phyloP scores from a whole-genome alignment of 2,113 vertebrate genomes.

The Oriolus oriolus region DNA sequence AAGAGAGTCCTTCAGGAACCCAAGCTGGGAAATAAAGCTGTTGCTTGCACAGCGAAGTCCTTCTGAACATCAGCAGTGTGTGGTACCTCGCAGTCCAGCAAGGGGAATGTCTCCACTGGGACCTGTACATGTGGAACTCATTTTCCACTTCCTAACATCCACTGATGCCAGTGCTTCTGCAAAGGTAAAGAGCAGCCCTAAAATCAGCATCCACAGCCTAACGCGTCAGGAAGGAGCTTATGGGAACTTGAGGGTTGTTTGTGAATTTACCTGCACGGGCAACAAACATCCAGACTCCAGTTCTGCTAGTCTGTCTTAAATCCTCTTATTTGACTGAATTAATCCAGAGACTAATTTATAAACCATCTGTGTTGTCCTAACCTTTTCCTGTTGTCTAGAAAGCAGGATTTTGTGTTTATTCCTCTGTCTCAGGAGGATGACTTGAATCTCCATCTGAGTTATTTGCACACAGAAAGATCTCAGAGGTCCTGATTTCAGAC shows the following conservation, averaged over 20 bases:
- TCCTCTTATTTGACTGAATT: not conserved
- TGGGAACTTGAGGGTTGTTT: accelerated
- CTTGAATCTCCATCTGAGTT: not conserved
- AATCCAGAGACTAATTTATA: not conserved
- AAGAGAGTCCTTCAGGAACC: not conserved
- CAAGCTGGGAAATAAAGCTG: not conserved
- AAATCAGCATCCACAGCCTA: not conserved
- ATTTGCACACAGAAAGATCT: not conserved
- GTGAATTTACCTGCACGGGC: not conserved
- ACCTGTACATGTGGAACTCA: not conserved
- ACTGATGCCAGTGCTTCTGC: not conserved
- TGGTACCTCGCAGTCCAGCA: not conserved
- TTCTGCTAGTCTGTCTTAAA: not conserved
- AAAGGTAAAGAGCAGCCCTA: not conserved
- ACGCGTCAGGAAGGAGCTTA: accelerated
- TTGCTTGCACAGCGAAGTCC: not conserved
- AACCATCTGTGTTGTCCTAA: not conserved
- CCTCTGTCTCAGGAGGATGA: not conserved
- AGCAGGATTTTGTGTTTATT: not conserved
- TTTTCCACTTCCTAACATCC: not conserved
- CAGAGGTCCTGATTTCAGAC: not conserved
- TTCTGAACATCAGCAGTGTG: not conserved
- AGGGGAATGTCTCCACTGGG: not conserved
- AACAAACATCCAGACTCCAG: not conserved
- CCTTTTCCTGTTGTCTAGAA: not conserved